phyloP scores from a whole-genome alignment of 2,888 invertebrate genomes.

The Eupeodes luniger region DNA sequence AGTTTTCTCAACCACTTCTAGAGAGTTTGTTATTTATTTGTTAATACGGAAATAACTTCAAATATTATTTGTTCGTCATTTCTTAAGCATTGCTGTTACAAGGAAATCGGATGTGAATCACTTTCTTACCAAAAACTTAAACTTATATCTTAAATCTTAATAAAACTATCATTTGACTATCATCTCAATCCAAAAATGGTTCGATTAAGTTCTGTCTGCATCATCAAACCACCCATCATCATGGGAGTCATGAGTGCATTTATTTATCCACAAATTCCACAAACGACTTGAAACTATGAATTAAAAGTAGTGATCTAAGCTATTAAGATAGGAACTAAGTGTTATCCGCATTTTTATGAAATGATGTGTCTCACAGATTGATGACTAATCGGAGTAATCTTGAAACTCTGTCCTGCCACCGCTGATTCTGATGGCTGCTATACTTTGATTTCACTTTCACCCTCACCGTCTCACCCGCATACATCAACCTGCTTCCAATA shows the following conservation, averaged over 20 bases:
- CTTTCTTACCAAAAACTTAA: neutral
- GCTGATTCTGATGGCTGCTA: neutral
- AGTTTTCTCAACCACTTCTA: too few relatives aligned
- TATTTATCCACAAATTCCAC: constrained; percentile 24
- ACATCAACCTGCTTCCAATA: neutral
- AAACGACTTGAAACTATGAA: constrained; percentile 37
- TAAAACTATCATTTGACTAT: constrained; percentile 16
- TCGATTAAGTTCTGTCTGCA: neutral
- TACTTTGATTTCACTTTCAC: neutral
- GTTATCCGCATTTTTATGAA: constrained; percentile 73
- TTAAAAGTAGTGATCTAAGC: constrained; percentile 61
- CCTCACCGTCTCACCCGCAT: constrained; percentile 4
- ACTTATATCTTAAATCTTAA: neutral
- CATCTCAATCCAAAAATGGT: neutral
- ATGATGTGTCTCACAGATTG: constrained; percentile 82
- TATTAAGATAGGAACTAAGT: constrained; percentile 69
- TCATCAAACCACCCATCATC: constrained; percentile 21
- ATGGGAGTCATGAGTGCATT: neutral
- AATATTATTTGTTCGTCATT: neutral
- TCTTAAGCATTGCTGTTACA: neutral
- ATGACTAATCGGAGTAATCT: constrained; percentile 81
- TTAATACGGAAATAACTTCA: neutral
- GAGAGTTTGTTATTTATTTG: too few relatives aligned
- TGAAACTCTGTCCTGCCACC: constrained; percentile 34
- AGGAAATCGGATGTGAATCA: constrained; percentile 13